Evolutionary conservation across 1,140 invertebrate species (phyloP), one percentile per base, ranked within the genome.

Genomic region (Penaeus chinensis): DNA sequence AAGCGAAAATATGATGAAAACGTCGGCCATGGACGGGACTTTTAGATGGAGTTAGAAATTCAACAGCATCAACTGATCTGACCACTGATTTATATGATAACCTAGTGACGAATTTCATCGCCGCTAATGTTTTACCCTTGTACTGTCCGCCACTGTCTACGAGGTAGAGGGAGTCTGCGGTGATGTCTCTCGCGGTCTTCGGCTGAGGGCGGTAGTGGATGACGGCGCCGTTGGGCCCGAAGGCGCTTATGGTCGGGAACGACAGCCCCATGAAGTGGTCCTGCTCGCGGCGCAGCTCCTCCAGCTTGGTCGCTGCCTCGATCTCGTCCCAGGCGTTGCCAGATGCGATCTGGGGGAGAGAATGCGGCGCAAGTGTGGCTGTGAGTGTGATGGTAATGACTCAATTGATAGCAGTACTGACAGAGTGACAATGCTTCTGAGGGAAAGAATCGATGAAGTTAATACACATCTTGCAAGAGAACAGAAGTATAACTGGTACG

Each of bases 71-170:
- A 13, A 74, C 11, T 37, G 37, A 54, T 2, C 11, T 47, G 11
- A 47, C 20, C 4, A 61, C 77, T 24, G 37, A 80, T 27, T 24
- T 80, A 32, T 16, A 60, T 22, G 24, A 61, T 60, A 10, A 80
- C 19, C 42, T 27, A 61, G 27, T 18, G 16, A 11, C 13, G 37
- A 74, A 74, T 27, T 32, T 2, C 27, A n/a, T 27, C 16, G n/a
- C 1, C 5, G 54, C 0, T 54, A 62, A 80, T 10, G 5, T 3
- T 87, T 79, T 47, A 89, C 90, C 88, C 60, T 83, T 85, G 91
- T 95, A 95, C 90, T 95, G 94, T 54, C 95, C 97, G 0, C 98
- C 98, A 13, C 98, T 98, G 92, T 99, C 98, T 91, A 97, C 95
- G 3, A 99, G 93, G 92, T 98, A 99, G 82, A 99, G 92, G 91